Evolutionary conservation across 2,797 vertebrate genomes (phyloP).

Genomic region (Tenualosa ilisha): DNA sequence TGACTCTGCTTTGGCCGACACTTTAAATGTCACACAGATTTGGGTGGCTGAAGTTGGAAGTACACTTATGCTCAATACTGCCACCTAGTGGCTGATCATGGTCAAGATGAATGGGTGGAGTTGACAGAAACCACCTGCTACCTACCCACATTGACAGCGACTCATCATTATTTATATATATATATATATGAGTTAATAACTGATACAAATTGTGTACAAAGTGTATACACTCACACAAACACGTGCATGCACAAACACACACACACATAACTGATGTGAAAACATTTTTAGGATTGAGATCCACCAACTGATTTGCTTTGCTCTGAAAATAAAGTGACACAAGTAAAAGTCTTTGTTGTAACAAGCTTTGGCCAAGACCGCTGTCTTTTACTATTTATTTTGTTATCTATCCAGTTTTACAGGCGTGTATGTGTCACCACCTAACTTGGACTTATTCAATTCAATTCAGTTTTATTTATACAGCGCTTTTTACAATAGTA

Average conservation of each 20-base stretch:
- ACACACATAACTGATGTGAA: not conserved
- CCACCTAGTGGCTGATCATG: not conserved
- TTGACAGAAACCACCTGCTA: not conserved
- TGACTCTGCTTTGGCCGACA: not conserved
- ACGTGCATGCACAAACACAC: slow-evolving; percentile 1
- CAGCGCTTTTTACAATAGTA: too few relatives aligned
- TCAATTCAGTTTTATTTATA: too few relatives aligned
- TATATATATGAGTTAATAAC: too few relatives aligned
- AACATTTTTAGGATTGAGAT: not conserved
- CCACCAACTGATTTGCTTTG: not conserved
- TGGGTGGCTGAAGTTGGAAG: too few relatives aligned
- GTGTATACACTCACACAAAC: slow-evolving; percentile 16
- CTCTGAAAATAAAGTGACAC: too few relatives aligned
- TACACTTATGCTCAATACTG: not conserved
- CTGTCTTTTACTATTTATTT: too few relatives aligned
- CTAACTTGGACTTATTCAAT: too few relatives aligned
- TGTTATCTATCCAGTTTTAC: too few relatives aligned
- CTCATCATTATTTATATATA: not conserved
- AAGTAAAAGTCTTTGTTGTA: too few relatives aligned
- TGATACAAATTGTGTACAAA: too few relatives aligned
- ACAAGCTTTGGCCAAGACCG: too few relatives aligned
- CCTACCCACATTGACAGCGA: not conserved
- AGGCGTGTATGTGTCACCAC: too few relatives aligned
- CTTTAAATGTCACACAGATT: not conserved
- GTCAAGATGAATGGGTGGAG: not conserved